Evolutionary conservation across 2,797 vertebrate species (phyloP).

Genomic region (Lepidocolaptes lacrymiger): DNA sequence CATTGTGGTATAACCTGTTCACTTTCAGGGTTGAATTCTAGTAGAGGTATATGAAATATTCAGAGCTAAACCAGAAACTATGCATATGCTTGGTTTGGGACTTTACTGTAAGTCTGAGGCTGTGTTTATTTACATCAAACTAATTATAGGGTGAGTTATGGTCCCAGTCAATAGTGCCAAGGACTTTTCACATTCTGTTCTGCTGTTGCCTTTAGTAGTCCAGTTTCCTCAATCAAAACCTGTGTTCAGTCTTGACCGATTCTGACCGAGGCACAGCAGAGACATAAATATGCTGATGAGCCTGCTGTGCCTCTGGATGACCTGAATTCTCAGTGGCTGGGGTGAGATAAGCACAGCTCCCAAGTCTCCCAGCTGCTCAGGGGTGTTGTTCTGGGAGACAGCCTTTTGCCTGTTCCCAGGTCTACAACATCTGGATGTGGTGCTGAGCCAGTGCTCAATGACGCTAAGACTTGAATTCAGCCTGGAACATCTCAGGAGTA

Average conservation of each 20-base stretch:
- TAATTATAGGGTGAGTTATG: not conserved
- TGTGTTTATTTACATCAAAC: not conserved
- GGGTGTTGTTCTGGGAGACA: not conserved
- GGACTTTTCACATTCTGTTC: not conserved
- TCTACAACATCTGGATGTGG: not conserved
- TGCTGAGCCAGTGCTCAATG: not conserved
- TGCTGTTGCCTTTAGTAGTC: not conserved
- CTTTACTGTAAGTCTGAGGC: not conserved
- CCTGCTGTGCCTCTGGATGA: not conserved
- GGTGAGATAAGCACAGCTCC: not conserved
- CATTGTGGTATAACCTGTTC: not conserved
- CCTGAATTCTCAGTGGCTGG: not conserved
- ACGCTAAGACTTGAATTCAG: not conserved
- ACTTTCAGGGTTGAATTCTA: not conserved
- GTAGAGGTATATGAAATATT: not conserved
- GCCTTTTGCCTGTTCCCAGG: not conserved
- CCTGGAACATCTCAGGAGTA: not conserved
- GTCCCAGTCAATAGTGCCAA: fast-evolving
- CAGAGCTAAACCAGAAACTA: not conserved
- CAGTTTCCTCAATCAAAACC: not conserved
- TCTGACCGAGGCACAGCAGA: not conserved
- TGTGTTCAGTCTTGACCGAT: fast-evolving
- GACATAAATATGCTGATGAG: not conserved
- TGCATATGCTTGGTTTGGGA: not conserved
- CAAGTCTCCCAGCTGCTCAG: not conserved